Evolutionary conservation across 2,797 vertebrate genomes (phyloP), one percentile per base, ranked within the genome.

Genomic region (Macropus fuliginosus): DNA sequence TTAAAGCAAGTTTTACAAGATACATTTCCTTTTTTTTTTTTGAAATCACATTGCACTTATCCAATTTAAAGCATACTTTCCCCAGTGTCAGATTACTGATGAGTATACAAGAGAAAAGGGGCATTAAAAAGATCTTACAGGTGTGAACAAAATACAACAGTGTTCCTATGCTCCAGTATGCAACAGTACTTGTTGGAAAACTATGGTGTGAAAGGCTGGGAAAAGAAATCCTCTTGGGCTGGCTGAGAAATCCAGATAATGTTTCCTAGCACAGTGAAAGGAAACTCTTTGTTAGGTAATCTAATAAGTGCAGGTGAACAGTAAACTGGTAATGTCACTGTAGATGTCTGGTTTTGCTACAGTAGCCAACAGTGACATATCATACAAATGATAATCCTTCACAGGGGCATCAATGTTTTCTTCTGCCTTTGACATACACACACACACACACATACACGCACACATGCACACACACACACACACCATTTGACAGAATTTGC

Each of bases 31-130:
- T 46, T 81, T 46, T 74, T 81, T 46, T 74, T 40, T 81, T 10
- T 10, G 0, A 81, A 91, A 54, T 92, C 87, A n/a, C 29, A 31
- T 94, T 31, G 2, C 3, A 31, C 52, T 11, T 94, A 18, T 27
- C 5, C 31, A 55, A 93, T 92, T 92, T 18, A 55, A 96, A 94
- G 94, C 18, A 90, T 81, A 91, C 81, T 91, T 91, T 54, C 9
- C 50, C 18, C 54, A n/a, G n/a, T 55, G 13, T 91, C n/a, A 81
- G n/a, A 40, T 55, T 91, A n/a, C 90, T 87, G 50, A 50, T 91
- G 34, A 91, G 54, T 91, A 91, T 91, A 54, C 18, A 90, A 74
- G 29, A 57, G 46, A 3, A 55, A 34, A 92, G 54, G 54, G 59
- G 9, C 95, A 95, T 95, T 56, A 12, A 92, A 92, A 91, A 56